A percentile compares a stretch with the other conserved stretches of the same genome.
These are phyloP conservation scores for Mola mola DNA, from an alignment of 2,113 vertebrate genomes.

Conservation along the genomic window DNA sequence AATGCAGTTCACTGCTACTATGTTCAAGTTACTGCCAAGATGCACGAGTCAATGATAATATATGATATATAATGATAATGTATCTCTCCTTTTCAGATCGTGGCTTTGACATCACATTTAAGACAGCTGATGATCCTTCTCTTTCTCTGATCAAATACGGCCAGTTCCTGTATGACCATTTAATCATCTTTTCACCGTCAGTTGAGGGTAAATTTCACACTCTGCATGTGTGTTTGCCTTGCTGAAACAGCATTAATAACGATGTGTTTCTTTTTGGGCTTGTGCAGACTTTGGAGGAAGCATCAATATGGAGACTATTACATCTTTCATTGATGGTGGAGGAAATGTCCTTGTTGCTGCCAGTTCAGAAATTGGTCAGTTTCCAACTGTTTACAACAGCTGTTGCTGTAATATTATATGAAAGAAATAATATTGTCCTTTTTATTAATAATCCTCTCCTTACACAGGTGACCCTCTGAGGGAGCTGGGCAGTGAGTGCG, in stretches of 20 bases:
- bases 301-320: constrained; percentile 96
- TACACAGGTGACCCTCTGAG: constrained; percentile 91
- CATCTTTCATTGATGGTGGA: constrained; percentile 93
- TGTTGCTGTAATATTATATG: not conserved
- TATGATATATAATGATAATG: too few relatives aligned
- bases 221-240: not conserved
- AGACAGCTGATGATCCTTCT: constrained; percentile 91
- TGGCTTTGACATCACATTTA: constrained; percentile 92
- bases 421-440: not conserved
- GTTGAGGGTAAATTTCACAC: constrained; percentile 87
- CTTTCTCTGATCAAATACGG: constrained; percentile 97
- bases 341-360: constrained; percentile 94
- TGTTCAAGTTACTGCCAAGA: not conserved
- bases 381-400: not conserved
- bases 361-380: constrained; percentile 93
- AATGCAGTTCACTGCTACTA: too few relatives aligned
- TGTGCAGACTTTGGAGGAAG: constrained; percentile 96
- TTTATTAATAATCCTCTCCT: not conserved
- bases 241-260: not conserved
- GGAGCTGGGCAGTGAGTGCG: constrained; percentile 96
- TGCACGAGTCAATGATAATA: too few relatives aligned
- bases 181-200: constrained; percentile 94
- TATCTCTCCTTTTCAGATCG: constrained; percentile 82
- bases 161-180: constrained; percentile 94
- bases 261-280: not conserved